These are phyloP conservation scores for Ophion ellenae DNA, from an alignment of 2,888 invertebrate species.

Conservation along the genomic window DNA sequence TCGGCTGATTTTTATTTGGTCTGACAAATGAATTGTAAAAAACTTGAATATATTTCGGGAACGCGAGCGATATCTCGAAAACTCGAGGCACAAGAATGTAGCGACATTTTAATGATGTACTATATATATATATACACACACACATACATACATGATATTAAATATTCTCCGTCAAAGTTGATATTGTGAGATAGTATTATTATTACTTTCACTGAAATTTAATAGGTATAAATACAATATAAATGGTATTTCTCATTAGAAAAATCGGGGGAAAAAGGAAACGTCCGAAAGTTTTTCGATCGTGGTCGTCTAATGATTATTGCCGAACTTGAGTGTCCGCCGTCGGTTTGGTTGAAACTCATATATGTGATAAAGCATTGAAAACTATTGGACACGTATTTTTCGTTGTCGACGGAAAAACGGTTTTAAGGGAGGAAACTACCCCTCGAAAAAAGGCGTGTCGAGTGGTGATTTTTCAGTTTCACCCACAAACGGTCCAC, in stretches of 20 bases:
- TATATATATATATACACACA: conserved; percentile 19
- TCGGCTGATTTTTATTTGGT: conserved; percentile 47
- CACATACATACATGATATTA: conserved; percentile 25
- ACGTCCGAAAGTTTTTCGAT: background rate
- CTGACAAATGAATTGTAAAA: conserved; percentile 35
- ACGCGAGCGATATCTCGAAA: conserved; percentile 34
- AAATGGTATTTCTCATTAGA: conserved; percentile 42
- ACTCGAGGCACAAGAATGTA: conserved; percentile 58
- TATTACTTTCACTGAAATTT: conserved; percentile 46
- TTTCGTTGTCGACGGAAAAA: no score
- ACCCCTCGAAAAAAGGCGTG: no score
- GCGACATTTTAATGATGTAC: conserved; percentile 45
- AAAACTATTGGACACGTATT: no score
- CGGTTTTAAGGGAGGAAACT: no score
- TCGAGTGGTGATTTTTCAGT: no score
- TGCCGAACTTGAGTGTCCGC: background rate
- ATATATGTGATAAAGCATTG: no score
- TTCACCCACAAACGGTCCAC: no score
- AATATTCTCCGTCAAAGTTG: conserved; percentile 29
- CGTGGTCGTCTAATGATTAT: conserved; percentile 33
- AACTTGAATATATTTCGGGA: conserved; percentile 25
- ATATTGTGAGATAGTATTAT: conserved; percentile 34
- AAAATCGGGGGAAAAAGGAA: conserved; percentile 23
- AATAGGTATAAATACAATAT: conserved; percentile 46
- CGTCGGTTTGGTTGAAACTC: no score